Percentiles rank a stretch among this genome's conserved stretches.
Conservation (phyloP, 2,797 vertebrate genomes). For the Neosilurus hyrtlii region DNA sequence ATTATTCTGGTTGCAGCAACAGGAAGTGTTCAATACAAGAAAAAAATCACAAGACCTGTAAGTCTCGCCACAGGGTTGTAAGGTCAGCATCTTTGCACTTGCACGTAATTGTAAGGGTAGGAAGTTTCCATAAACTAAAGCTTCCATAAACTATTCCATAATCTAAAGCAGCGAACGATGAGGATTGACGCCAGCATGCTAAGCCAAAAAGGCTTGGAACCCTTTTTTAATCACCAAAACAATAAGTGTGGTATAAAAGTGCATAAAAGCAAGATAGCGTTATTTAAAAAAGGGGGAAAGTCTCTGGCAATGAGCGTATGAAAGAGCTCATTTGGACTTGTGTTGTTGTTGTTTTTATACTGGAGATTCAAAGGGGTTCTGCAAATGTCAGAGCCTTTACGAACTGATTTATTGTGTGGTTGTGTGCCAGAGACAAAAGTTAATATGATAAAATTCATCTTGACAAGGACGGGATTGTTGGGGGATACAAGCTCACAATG, state of each 20-base stretch:
- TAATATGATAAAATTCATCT: constrained; percentile 36
- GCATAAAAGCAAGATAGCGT: not conserved
- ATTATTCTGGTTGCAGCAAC: not conserved
- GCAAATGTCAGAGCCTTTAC: constrained; percentile 33
- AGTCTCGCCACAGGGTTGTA: not conserved
- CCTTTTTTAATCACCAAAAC: constrained; percentile 12
- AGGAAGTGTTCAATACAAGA: not conserved
- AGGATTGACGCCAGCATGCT: not conserved
- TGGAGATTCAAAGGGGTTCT: constrained; percentile 8
- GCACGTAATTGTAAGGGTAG: not conserved
- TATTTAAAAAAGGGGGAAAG: not conserved
- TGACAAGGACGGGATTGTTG: constrained; percentile 27
- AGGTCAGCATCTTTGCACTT: constrained; percentile 7
- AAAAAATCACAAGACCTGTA: not conserved
- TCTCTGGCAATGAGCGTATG: not conserved
- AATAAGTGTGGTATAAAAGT: not conserved
- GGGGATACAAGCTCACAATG: constrained; percentile 27
- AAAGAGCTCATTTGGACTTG: not conserved
- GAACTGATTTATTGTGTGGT: constrained; percentile 13
- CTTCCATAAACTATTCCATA: too few species aligned
- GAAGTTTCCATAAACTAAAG: too few species aligned
- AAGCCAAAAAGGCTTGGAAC: constrained; percentile 4
- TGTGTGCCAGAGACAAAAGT: constrained; percentile 14
- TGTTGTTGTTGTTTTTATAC: constrained; percentile 7
- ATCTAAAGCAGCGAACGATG: not conserved